Percentiles rank a stretch among this genome's conserved stretches.
These are phyloP conservation scores for Osmerus eperlanus DNA, from an alignment of 2,113 vertebrate genomes.

Conservation along the genomic window DNA sequence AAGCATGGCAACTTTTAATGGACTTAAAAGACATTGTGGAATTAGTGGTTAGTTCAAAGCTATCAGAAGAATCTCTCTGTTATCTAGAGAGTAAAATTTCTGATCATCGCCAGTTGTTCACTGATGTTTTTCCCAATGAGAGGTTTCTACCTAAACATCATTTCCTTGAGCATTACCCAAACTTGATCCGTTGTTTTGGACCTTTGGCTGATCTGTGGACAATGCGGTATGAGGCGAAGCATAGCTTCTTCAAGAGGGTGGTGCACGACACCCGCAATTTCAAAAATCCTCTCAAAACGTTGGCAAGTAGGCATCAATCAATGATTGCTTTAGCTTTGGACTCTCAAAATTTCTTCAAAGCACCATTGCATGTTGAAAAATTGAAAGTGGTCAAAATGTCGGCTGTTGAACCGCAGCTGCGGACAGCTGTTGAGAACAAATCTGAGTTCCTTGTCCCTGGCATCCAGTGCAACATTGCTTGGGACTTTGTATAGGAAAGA, in stretches of 20 bases:
- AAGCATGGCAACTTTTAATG: conserved; percentile 25
- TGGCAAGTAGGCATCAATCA: too few relatives aligned
- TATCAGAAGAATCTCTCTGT: conserved; percentile 18
- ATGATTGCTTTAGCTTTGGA: too few relatives aligned
- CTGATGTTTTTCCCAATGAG: conserved; percentile 3
- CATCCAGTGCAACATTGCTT: conserved; percentile 21
- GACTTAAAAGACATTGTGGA: conserved; percentile 23
- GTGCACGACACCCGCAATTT: too few relatives aligned
- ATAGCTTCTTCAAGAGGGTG: too few relatives aligned
- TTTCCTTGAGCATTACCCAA: too few relatives aligned
- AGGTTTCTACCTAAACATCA: too few relatives aligned
- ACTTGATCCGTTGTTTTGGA: too few relatives aligned
- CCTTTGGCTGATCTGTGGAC: too few relatives aligned
- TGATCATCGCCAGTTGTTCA: conserved; percentile 21
- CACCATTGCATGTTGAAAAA: conserved; percentile 22
- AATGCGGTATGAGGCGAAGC: too few relatives aligned
- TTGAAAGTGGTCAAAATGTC: conserved; percentile 25
- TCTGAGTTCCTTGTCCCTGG: conserved; percentile 19
- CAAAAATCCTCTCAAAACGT: too few relatives aligned
- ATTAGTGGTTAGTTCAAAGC: conserved; percentile 19
- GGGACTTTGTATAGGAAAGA: conserved; percentile 26
- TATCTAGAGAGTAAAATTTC: conserved; percentile 23
- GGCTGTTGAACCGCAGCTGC: conserved; percentile 12
- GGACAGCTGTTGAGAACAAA: conserved; percentile 22
- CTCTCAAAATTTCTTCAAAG: conserved; percentile 21